Evolutionary conservation across 2,797 vertebrate genomes (phyloP).

Genomic region (Erpetoichthys calabaricus): DNA sequence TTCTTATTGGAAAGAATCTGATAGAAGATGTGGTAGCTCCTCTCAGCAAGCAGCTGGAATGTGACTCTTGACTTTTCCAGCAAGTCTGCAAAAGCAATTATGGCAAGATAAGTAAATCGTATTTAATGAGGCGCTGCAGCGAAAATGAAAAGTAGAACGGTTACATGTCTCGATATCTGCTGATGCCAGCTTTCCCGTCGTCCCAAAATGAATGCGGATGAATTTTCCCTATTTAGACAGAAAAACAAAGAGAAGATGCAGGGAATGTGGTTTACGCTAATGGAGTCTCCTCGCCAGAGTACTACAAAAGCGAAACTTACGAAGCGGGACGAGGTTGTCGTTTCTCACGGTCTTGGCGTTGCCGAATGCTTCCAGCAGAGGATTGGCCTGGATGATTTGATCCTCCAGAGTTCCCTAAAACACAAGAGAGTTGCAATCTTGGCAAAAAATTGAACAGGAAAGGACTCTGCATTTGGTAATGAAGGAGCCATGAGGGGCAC

Average conservation of each 20-base stretch:
- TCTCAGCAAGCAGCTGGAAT: constrained; percentile 64
- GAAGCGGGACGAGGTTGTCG: constrained; percentile 17
- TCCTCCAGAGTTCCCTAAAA: constrained; percentile 17
- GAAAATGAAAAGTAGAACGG: constrained; percentile 31
- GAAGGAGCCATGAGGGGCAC: no score
- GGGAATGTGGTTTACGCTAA: neutral
- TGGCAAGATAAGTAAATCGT: constrained; percentile 19
- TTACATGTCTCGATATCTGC: constrained; percentile 76
- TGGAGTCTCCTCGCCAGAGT: neutral
- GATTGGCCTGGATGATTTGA: constrained; percentile 21
- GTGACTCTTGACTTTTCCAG: constrained; percentile 68
- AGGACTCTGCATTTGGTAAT: no score
- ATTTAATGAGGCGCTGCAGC: constrained; percentile 11
- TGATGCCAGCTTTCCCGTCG: constrained; percentile 69
- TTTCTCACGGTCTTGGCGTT: constrained; percentile 22
- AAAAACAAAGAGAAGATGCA: neutral
- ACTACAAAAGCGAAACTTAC: constrained; percentile 7
- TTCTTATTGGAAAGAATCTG: constrained; percentile 64
- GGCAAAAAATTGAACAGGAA: neutral
- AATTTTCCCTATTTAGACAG: constrained; percentile 56
- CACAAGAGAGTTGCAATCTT: neutral
- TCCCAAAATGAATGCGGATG: constrained; percentile 62
- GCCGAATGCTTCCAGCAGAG: constrained; percentile 15
- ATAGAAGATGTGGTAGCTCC: constrained; percentile 71
- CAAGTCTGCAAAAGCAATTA: constrained; percentile 43